Base-by-base conservation (phyloP, 2,888 invertebrate genomes). In the Euphydryas editha region DNA sequence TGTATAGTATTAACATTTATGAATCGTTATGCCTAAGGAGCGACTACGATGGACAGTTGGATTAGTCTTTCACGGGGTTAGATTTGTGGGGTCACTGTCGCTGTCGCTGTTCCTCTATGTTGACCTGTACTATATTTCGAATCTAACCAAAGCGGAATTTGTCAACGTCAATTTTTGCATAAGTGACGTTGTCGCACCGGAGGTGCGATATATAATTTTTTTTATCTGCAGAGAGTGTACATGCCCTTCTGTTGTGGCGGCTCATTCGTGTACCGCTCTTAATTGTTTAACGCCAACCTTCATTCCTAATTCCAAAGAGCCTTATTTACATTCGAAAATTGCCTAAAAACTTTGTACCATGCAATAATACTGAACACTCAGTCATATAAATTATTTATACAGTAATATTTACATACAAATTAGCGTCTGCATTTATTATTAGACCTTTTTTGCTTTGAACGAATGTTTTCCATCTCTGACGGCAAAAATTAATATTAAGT, bases 291-390 rank as follows among this genome's bases (percentile, higher is more conserved):
- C 15, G 13, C 49, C 21, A 24, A 24, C 24, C 49, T 2, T 6
- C 49, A n/a, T 51, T 24, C 15, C 49, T 51, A 24, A 51, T 24
- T 21, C 24, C n/a, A 51, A 44, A 44, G 15, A 51, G 21, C 49
- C 13, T 46, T 11, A 46, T 18, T 11, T 15, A 51, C 21, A 15
- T 24, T 15, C 42, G 6, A 15, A 44, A 24, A 51, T 51, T 24
- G 24, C 20, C 24, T n/a, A 24, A 24, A 51, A 21, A 47, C 7
- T 20, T 20, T 10, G 7, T 24, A 51, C 8, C 8, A 21, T 24
- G 15, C 21, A 51, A 24, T 51, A 11, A 47, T 20, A 1, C 6
- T 8, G 21, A 15, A n/a, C 8, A 51, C 49, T 51, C 6, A 20
- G 49, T 49, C 18, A 5, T 7, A 21, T 49, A n/a, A 24, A 51